Evolutionary conservation across 2,113 vertebrate genomes (phyloP).

Genomic region (Oxyura jamaicensis): DNA sequence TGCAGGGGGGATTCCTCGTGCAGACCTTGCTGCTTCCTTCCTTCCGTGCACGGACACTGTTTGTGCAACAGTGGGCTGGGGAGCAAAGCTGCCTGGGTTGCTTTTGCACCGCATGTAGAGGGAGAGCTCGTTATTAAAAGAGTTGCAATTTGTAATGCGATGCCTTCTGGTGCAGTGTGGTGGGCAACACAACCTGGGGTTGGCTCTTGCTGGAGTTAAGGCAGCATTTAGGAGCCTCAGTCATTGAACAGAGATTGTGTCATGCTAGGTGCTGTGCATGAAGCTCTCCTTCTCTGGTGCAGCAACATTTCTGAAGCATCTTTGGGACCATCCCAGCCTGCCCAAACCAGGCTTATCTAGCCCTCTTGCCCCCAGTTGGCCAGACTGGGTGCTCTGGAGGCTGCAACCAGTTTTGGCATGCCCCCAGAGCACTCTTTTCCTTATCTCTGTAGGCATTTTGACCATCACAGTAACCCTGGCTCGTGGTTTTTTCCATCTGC

Average conservation of each 20-base stretch:
- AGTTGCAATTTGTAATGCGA: accelerated
- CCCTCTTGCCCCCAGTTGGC: neutral
- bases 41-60: accelerated
- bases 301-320: accelerated
- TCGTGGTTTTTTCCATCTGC: accelerated
- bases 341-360: neutral
- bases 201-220: neutral
- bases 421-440: neutral
- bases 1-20: accelerated
- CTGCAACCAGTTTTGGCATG: neutral
- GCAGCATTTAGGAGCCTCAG: neutral
- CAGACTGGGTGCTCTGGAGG: neutral
- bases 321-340: neutral
- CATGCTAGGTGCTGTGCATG: accelerated
- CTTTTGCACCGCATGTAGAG: accelerated
- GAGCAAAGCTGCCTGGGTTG: neutral
- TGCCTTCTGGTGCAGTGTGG: accelerated
- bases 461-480: neutral
- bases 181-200: accelerated
- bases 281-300: neutral
- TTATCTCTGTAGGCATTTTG: accelerated
- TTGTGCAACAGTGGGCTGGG: accelerated
- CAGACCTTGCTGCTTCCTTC: accelerated
- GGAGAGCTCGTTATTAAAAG: neutral
- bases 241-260: accelerated